Base-by-base conservation (phyloP, 1,140 invertebrate genomes). In the Thalassaphorura encarpata region DNA sequence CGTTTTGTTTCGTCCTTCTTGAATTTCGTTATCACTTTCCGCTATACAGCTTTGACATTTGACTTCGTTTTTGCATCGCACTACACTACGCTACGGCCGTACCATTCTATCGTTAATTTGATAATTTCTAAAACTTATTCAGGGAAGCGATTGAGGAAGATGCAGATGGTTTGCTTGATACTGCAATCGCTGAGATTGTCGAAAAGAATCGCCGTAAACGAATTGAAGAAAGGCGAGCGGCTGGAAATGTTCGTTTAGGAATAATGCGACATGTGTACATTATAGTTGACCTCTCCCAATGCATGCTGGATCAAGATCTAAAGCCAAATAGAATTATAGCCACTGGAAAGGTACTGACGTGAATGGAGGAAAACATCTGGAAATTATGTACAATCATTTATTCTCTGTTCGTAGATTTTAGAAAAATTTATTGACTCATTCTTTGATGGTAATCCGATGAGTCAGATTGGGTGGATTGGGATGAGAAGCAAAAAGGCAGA, bases 391-490 rank as follows among this genome's bases (percentile, higher is more conserved):
- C 41, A 24, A 8, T 42, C 21, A 8, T 4, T 13, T 24, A 47
- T 51, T 58, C 58, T 45, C 40, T 60, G 71, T 71, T 75, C 76
- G 60, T 69, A 95, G 88, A 73, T 96, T 24, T 69, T 97, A 48
- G 89, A 97, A 75, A 81, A 83, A 60, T 99, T 97, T 72, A 82
- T 98, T 52, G 87, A 94, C 64, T 92, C 97, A 73, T 98, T 89
- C 70, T 96, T 98, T 73, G 93, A 98, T 73, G 90, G 97, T 74
- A 99, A 98, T 76, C 96, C 96, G 36, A 92, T 99, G 47, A 94
- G 91, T 71, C 96, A 99, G 73, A 73, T 99, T 41, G 95, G 94
- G 21, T 76, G 98, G 45, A 87, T 99, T 63, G 73, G 83, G 15
- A 89, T 93, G 53, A 84, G 85, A 66, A 95, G 96, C 67, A 97